Conservation (phyloP, 2,797 vertebrate genomes). For the Paratrypauchen microcephalus region DNA sequence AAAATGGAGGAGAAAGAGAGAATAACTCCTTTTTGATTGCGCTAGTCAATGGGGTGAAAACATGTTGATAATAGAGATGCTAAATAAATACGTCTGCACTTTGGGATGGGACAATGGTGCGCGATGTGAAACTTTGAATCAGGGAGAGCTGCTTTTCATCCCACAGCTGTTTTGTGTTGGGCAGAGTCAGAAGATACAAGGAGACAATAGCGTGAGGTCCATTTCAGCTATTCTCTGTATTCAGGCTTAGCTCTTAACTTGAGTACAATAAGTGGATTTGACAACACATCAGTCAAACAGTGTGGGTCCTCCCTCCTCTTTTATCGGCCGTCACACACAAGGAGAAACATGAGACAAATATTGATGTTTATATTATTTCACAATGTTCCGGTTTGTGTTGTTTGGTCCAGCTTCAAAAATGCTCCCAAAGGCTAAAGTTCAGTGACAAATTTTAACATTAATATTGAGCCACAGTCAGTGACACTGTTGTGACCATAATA, state of each 20-base stretch:
- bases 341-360: constrained; percentile 3
- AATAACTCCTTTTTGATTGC: constrained; percentile 76
- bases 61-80: constrained; percentile 82
- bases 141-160: constrained; percentile 74
- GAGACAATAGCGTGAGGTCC: constrained; percentile 56
- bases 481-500: background rate
- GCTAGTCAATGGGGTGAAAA: constrained; percentile 78
- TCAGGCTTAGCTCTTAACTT: constrained; percentile 56
- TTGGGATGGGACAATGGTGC: constrained; percentile 69
- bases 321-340: background rate
- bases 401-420: background rate
- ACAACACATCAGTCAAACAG: constrained; percentile 63
- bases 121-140: constrained; percentile 82
- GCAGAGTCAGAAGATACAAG: constrained; percentile 78
- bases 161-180: constrained; percentile 80
- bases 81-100: constrained; percentile 83
- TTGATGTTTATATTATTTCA: constrained; percentile 1
- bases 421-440: background rate
- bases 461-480: background rate
- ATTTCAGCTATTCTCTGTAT: constrained; percentile 60
- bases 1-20: constrained; percentile 77
- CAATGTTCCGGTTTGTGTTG: background rate
- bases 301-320: constrained; percentile 9
- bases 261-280: constrained; percentile 60
- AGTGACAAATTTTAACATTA: background rate